Evolutionary conservation across 2,888 invertebrate species (phyloP), one percentile per base, ranked within the genome.

Genomic region (Drosophila mimica): DNA sequence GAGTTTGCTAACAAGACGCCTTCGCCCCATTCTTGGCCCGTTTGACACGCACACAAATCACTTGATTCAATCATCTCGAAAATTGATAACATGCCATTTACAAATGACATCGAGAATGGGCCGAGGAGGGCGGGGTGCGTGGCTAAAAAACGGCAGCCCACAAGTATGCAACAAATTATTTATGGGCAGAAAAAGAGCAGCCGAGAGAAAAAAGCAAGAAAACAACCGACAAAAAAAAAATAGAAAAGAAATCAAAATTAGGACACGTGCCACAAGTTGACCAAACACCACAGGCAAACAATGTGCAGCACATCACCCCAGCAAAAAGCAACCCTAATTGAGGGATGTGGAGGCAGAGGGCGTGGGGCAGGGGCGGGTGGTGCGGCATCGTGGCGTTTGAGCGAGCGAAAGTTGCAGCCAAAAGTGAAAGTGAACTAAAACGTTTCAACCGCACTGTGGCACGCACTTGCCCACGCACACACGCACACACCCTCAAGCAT

Each of bases 21-120:
- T 36, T n/a, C n/a, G 11, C 17, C 34, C 17, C n/a, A 34, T 52
- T 17, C 65, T 25, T 28, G 9, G 20, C 59, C 58, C 66, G 71
- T 81, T 80, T 88, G 90, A 86, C 85, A 85, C 85, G 90, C 90
- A 85, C 85, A 89, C 90, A 79, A 91, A 91, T 92, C 91, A 90
- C 89, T 90, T 91, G 90, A 92, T 92, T 92, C 92, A 92, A 92
- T 92, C 91, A 92, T 91, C 91, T 92, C 76, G 91, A 91, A 92
- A 92, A 92, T 92, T 92, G 91, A 92, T 92, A 92, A 89, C 92
- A 92, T 90, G 83, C 90, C 91, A 92, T 92, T 92, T 88, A 91
- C 92, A 91, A 91, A 91, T 92, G 91, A 92, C 91, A 92, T 79
- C 81, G 81, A 80, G 68, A 76, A 74, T 52, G 46, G n/a, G 48